Base-by-base conservation (phyloP, 2,888 invertebrate genomes). In the Drepana falcataria region DNA sequence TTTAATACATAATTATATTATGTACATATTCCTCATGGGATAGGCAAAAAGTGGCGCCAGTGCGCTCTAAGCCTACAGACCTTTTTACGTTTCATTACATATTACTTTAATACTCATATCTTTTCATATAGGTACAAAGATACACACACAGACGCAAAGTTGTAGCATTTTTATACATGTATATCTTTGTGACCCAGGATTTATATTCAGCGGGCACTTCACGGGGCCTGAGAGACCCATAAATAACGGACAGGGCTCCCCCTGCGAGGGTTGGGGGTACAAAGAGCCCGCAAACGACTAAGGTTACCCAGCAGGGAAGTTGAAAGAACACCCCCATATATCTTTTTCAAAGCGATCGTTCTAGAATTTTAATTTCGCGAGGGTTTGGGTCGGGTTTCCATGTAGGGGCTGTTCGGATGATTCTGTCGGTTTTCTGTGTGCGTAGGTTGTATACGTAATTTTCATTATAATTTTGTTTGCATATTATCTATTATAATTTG, bases 341-440 rank as follows among this genome's bases (percentile, higher is more conserved):
- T 90, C 89, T 91, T 82, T 86, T 90, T 87, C 87, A 85, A 88
- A 87, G 86, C 85, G 86, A 83, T 84, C 81, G 86, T 88, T 87
- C 77, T 86, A 86, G 88, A 88, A 87, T 89, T 89, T 90, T 87
- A 87, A 90, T 88, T 87, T 87, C 77, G 81, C 75, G 75, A 76
- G 75, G 73, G 76, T 33, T 40, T 40, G 34, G 51, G 51, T 40
- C 9, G 40, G 40, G 9, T 44, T 44, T 9, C 2, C 44, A 44
- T 9, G 44, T 44, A 44, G 9, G 44, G 9, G 9, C 9, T 6
- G 44, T 44, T 6, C 9, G 9, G 6, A 9, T 44, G 9, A 9
- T 3, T 9, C 7, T 9, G 44, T 37, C 4, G 3, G 37, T 37
- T 37, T 37, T 37, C 4, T 37, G 37, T 37, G 37, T 37, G 37